Percentiles rank a stretch among this genome's conserved stretches.
Evolutionary conservation across 1,140 invertebrate species (phyloP).

Genomic region (Ostrea edulis): DNA sequence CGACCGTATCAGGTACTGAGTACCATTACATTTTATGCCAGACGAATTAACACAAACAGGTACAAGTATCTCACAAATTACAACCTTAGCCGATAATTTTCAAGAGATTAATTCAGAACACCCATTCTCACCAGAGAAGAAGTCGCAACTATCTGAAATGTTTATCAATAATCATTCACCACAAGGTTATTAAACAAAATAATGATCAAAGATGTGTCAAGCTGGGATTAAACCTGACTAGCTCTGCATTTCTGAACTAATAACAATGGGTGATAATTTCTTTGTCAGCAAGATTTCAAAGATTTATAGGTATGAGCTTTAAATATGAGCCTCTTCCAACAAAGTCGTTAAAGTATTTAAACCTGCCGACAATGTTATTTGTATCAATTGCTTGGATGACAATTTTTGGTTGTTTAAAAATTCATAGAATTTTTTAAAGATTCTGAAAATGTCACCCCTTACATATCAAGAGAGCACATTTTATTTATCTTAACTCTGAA

Average conservation of each 20-base stretch:
- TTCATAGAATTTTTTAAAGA: too few relatives aligned
- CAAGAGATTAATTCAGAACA: constrained; percentile 5
- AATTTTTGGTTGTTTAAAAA: too few relatives aligned
- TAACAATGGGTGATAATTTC: neutral
- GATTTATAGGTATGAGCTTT: neutral
- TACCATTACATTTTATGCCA: neutral
- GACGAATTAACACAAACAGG: neutral
- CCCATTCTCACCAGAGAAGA: constrained; percentile 17
- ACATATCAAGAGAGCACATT: too few relatives aligned
- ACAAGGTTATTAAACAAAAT: neutral
- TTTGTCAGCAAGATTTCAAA: constrained; percentile 11
- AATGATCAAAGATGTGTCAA: neutral
- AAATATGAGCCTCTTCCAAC: constrained; percentile 19
- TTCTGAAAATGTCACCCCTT: too few relatives aligned
- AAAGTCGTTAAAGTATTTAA: neutral
- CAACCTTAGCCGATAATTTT: neutral
- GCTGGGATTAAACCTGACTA: neutral
- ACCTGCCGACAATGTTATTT: constrained; percentile 10
- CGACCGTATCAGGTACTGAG: neutral
- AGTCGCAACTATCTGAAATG: neutral
- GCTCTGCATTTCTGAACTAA: constrained; percentile 1
- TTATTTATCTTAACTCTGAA: too few relatives aligned
- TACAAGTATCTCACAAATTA: neutral
- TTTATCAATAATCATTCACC: constrained; percentile 13
- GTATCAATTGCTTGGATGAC: neutral